Evolutionary conservation across 2,888 invertebrate genomes (phyloP), one percentile per base, ranked within the genome.

Genomic region (Polylopha cassiicola): DNA sequence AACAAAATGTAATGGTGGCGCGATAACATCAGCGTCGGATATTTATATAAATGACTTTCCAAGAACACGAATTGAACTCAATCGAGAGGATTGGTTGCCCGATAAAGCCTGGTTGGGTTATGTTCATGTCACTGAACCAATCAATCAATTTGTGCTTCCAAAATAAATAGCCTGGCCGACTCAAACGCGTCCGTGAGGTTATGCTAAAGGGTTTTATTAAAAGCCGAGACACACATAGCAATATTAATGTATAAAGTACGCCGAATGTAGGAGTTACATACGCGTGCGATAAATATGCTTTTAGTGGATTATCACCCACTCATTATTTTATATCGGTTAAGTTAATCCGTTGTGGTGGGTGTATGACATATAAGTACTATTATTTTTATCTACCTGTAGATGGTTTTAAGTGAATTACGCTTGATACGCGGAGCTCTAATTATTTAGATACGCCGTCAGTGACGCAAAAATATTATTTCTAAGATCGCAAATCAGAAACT

Each of bases 221-320:
- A 14, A 15, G 26, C 26, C 13, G 13, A 20, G 20, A 20, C 11
- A n/a, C n/a, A n/a, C n/a, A n/a, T n/a, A n/a, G n/a, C n/a, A n/a
- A n/a, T n/a, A n/a, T n/a, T n/a, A n/a, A n/a, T n/a, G n/a, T n/a
- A n/a, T n/a, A n/a, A n/a, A n/a, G 20, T 2, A 20, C 6, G 7
- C 20, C 20, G 6, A 26, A 26, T 1, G 2, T n/a, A 14, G 14
- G n/a, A 15, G 27, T 4, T 9, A 16, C 4, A 7, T 13, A 27
- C 15, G 38, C 17, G 15, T 33, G 26, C 36, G 57, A 58, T 54
- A 51, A 58, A 50, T 42, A 53, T 43, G 54, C 49, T 58, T 59
- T 52, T 56, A 58, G 57, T 29, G 13, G 7, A 33, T 47, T 59
- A 54, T 58, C 50, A n/a, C 18, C n/a, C 2, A 29, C 9, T 17